These are phyloP conservation scores for Hippocampus abdominalis DNA, from an alignment of 2,113 vertebrate species.

Conservation along the genomic window DNA sequence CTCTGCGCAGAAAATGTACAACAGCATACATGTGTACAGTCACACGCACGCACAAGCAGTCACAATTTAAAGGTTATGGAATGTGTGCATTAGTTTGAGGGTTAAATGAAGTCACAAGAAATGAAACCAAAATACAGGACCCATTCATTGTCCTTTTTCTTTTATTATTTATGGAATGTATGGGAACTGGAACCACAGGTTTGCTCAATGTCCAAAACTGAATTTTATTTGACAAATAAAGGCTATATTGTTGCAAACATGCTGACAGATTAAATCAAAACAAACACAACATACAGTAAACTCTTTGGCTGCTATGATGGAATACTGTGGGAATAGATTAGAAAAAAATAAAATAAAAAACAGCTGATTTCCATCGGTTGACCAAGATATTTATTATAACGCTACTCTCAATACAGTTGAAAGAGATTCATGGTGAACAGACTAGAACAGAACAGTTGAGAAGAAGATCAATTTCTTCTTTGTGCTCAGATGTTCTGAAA, in stretches of 20 bases:
- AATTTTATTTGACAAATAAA: too few species aligned
- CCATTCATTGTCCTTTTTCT: too few species aligned
- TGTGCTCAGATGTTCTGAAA: constrained; percentile 7
- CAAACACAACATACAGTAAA: too few species aligned
- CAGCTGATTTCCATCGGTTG: not conserved
- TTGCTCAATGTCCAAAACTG: too few species aligned
- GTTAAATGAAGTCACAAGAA: not conserved
- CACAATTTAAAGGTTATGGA: not conserved
- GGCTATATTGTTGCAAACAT: too few species aligned
- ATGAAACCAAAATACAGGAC: not conserved
- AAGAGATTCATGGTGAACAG: not conserved
- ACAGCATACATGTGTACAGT: not conserved
- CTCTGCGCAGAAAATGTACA: constrained; percentile 6
- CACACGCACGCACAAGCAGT: not conserved
- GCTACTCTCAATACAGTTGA: not conserved
- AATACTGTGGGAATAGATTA: not conserved
- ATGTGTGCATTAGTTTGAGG: not conserved
- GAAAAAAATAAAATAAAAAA: not conserved
- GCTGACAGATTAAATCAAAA: too few species aligned
- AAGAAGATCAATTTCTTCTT: constrained; percentile 15
- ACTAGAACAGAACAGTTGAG: constrained; percentile 1
- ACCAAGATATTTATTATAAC: not conserved
- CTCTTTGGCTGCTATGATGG: not conserved
- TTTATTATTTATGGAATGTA: too few species aligned
- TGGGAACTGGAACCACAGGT: too few species aligned